These are phyloP conservation scores for Leptinotarsa undecemlineata DNA, from an alignment of 1,140 invertebrate genomes.

Conservation along the genomic window DNA sequence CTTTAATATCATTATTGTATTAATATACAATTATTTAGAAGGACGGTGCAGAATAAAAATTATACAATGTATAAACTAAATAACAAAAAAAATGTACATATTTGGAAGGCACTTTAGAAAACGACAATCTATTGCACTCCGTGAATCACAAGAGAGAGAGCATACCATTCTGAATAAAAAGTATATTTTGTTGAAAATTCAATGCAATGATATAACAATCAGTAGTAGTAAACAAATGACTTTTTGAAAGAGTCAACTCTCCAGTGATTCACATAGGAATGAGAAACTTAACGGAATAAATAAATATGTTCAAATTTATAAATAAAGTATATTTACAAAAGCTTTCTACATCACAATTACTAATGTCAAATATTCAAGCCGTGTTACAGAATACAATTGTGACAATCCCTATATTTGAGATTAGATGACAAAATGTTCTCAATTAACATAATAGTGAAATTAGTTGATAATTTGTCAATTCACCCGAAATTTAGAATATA, in stretches of 20 bases:
- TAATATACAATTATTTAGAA: slow-evolving; percentile 29
- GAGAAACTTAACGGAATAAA: slow-evolving; percentile 16
- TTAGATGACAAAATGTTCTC: not conserved
- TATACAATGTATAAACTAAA: slow-evolving; percentile 28
- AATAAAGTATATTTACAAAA: slow-evolving; percentile 19
- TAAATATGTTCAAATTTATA: slow-evolving; percentile 19
- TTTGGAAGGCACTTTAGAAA: slow-evolving; percentile 30
- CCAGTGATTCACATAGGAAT: slow-evolving; percentile 13
- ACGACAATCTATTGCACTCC: slow-evolving; percentile 18
- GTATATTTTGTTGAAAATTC: not conserved
- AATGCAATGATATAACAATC: not conserved
- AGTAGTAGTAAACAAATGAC: not conserved
- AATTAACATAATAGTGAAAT: not conserved
- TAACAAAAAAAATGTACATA: slow-evolving; percentile 28
- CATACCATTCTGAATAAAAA: not conserved
- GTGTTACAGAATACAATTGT: not conserved
- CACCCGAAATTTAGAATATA: not conserved
- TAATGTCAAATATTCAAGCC: slow-evolving; percentile 17
- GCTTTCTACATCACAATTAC: slow-evolving; percentile 10
- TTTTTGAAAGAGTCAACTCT: slow-evolving; percentile 1
- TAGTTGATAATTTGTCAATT: not conserved
- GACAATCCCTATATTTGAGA: no score
- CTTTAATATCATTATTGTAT: slow-evolving; percentile 27
- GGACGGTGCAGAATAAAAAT: slow-evolving; percentile 28
- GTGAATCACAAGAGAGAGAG: slow-evolving; percentile 3